A percentile compares a stretch with the other conserved stretches of the same genome.
Conservation (phyloP, 64 coral and sea anemone species). For the Pocillopora damicornis region DNA sequence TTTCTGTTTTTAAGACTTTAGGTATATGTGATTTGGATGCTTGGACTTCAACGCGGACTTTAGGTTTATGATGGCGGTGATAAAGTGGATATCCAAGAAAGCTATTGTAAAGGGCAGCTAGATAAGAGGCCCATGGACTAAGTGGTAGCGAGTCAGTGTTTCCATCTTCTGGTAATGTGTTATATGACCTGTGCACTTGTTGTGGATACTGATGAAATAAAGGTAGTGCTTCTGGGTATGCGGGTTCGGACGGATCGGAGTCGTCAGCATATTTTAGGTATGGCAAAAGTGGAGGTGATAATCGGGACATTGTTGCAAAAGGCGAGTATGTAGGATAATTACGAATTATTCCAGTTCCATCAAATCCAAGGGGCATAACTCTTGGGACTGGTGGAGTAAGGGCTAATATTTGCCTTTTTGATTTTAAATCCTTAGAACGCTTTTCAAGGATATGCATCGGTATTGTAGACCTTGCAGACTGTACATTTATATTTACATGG, state of each 20-base stretch:
- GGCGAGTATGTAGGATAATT: not conserved
- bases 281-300: constrained; percentile 6
- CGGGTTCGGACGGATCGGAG: not conserved
- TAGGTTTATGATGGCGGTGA: constrained; percentile 54
- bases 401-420: constrained; percentile 53
- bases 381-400: constrained; percentile 16
- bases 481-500: constrained; percentile 87
- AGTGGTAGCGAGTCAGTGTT: not conserved
- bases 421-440: constrained; percentile 1
- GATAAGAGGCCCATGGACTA: constrained; percentile 31
- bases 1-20: constrained; percentile 23
- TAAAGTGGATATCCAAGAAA: constrained; percentile 57
- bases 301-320: not conserved
- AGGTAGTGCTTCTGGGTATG: constrained; percentile 1
- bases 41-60: constrained; percentile 84
- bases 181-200: not conserved
- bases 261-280: not conserved
- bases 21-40: constrained; percentile 87
- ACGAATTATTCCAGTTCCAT: not conserved
- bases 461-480: constrained; percentile 70
- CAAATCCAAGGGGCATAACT: constrained; percentile 7
- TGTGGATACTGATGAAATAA: not conserved
- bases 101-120: constrained; percentile 31
- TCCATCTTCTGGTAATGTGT: constrained; percentile 4
- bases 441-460: constrained; percentile 18